These are phyloP conservation scores for Bombus superbus DNA, from an alignment of 1,140 invertebrate species.

Conservation along the genomic window DNA sequence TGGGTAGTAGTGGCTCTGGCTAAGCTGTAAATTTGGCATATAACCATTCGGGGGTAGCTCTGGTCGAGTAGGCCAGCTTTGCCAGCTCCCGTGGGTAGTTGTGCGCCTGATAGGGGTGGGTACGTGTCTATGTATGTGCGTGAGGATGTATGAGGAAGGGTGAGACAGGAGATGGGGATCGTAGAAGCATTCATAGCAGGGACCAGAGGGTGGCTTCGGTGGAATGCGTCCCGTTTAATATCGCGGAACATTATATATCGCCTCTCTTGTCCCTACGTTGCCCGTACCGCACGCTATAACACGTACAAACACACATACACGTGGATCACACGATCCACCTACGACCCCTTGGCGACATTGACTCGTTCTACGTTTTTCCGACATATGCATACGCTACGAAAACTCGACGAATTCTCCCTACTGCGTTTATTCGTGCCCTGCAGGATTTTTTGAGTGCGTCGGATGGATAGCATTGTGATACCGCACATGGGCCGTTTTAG, in stretches of 20 bases:
- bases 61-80: constrained; percentile 64
- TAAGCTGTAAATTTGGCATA: constrained; percentile 81
- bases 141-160: constrained; percentile 12
- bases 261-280: constrained; percentile 77
- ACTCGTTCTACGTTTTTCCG: constrained; percentile 48
- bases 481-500: not conserved
- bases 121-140: not conserved
- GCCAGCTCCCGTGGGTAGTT: constrained; percentile 41
- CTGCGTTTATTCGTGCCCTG: constrained; percentile 8
- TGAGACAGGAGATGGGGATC: constrained; percentile 67
- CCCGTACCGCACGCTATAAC: constrained; percentile 60
- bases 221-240: constrained; percentile 83
- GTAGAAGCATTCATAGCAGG: constrained; percentile 80
- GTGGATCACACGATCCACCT: not conserved
- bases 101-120: constrained; percentile 6
- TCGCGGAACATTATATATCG: constrained; percentile 83
- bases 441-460: not conserved
- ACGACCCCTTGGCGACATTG: constrained; percentile 45
- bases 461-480: not conserved
- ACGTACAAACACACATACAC: constrained; percentile 44
- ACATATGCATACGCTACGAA: constrained; percentile 8
- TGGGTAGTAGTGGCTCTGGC: constrained; percentile 55
- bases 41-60: constrained; percentile 74
- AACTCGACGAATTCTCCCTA: constrained; percentile 27
- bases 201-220: constrained; percentile 79